Conservation (phyloP, 2,797 vertebrate species). For the Manis javanica region DNA sequence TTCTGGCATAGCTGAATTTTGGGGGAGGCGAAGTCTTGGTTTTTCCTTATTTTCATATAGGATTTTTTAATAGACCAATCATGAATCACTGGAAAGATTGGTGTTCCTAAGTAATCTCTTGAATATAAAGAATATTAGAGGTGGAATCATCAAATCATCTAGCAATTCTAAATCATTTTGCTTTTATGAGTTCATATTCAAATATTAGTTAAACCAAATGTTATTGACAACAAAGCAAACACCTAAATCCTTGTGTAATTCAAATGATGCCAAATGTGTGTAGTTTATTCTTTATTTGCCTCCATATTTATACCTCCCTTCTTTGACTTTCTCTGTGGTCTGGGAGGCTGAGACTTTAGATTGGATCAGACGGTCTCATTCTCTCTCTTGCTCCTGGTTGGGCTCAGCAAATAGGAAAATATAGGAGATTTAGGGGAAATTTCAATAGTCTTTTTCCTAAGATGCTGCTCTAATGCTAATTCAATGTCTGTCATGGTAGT, state of each 20-base stretch:
- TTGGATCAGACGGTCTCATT: background rate
- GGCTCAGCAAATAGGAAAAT: background rate
- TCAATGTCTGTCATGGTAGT: background rate
- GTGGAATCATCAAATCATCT: background rate
- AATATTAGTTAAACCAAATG: background rate
- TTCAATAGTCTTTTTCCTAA: background rate
- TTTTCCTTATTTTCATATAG: no score
- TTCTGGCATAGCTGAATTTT: no score
- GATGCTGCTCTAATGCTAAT: rapidly evolving
- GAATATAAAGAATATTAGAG: background rate
- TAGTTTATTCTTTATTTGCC: background rate
- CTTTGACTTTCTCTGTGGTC: background rate
- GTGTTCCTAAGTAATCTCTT: background rate
- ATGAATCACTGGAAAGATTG: background rate
- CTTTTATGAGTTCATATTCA: background rate
- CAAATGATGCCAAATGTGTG: background rate
- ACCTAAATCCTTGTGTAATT: background rate
- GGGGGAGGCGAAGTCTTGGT: no score
- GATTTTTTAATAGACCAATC: background rate
- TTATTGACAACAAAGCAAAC: background rate
- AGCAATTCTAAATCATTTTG: background rate
- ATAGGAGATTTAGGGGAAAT: background rate
- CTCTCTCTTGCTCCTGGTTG: background rate
- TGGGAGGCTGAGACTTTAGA: background rate
- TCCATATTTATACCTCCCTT: background rate